Conservation (phyloP, 2,797 vertebrate species). For the Cheirogaleus major region DNA sequence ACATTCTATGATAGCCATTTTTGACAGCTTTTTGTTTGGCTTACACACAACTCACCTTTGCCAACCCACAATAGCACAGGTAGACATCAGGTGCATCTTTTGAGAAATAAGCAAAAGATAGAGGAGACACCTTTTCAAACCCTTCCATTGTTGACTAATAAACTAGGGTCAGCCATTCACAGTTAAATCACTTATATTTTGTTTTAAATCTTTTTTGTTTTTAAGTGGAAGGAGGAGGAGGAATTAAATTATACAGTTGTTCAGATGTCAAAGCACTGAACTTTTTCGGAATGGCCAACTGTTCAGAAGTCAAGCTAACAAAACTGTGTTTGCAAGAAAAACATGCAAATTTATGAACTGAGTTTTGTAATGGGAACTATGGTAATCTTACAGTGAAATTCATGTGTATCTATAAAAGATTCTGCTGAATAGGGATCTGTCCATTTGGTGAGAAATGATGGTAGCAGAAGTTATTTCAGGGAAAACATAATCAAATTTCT, state of each 20-base stretch:
- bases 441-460: background rate
- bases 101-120: background rate
- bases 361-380: background rate
- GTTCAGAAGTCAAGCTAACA: constrained; percentile 31
- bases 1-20: background rate
- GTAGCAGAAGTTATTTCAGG: constrained; percentile 18
- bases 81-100: background rate
- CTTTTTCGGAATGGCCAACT: background rate
- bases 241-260: constrained; percentile 11
- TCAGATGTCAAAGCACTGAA: background rate
- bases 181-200: constrained; percentile 7
- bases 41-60: background rate
- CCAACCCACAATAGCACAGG: background rate
- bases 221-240: background rate
- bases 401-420: background rate
- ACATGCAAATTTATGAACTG: background rate
- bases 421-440: background rate
- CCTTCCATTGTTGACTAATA: background rate
- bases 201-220: background rate
- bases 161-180: background rate
- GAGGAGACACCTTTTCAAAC: background rate
- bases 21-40: background rate
- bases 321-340: background rate
- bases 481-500: constrained; percentile 26
- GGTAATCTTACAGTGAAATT: constrained; percentile 2